Evolutionary conservation across 1,140 invertebrate genomes (phyloP), one percentile per base, ranked within the genome.

Genomic region (Zaprionus lachaisei): DNA sequence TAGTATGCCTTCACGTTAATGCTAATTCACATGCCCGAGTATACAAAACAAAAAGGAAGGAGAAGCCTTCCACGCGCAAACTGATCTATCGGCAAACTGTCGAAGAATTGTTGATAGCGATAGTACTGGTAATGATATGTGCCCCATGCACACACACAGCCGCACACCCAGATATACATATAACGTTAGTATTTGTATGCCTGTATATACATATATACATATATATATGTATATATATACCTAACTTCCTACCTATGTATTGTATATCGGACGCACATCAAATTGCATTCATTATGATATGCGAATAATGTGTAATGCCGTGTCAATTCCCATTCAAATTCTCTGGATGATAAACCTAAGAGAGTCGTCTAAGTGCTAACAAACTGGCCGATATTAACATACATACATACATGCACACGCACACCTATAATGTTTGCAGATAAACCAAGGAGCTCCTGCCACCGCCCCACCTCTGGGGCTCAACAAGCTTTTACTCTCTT

Each of bases 51-150:
- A 67, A 66, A 47, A 63, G 71, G 74, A 87, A 87, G 80, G 78
- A 76, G 78, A 87, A 79, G 69, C 81, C 85, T 90, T 89, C 84
- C 79, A 84, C 79, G 81, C 84, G 84, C 84, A 89, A 89, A 89
- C 85, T 89, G 84, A 89, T 89, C 85, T 84, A 89, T 89, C 72
- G 84, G 85, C 79, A 89, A 89, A 89, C 84, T 89, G 84, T 84
- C 84, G 81, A 90, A 89, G 85, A 89, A 89, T 90, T 67, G 81
- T 87, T 89, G 84, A 87, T 87, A 84, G 78, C 84, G 81, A 73
- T 84, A 84, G 62, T 77, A 81, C 77, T 70, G 63, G 73, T 69
- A 79, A 79, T 83, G 72, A 65, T 57, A 73, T 64, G 66, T 66
- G 44, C 44, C 44, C 12, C 54, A 37, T 37, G 49, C 61, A 54